Conservation (phyloP, 2,113 vertebrate genomes). For the Leuciscus idus region DNA sequence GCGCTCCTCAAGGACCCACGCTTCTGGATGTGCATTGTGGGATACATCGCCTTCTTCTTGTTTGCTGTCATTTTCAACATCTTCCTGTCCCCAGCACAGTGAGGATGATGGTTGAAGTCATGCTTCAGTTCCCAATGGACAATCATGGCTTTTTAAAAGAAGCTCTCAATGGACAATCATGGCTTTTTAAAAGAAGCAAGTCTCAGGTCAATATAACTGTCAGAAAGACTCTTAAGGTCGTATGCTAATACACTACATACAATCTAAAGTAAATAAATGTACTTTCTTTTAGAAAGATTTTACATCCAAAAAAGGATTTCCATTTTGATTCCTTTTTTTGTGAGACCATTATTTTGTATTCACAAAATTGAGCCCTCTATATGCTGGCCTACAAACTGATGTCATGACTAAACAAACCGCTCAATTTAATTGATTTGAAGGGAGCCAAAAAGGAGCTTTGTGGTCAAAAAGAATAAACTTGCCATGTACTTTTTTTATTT, state of each 20-base stretch:
- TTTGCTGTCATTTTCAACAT: constrained; percentile 89
- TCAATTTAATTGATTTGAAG: background rate
- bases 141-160: background rate
- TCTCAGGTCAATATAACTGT: background rate
- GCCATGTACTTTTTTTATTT: background rate
- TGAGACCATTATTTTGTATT: background rate
- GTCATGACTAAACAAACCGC: background rate
- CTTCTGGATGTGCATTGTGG: constrained; percentile 87
- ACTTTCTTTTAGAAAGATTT: background rate
- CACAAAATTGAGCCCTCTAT: background rate
- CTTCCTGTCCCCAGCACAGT: constrained; percentile 80
- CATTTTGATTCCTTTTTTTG: background rate
- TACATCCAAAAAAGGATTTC: background rate
- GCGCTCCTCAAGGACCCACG: constrained; percentile 84
- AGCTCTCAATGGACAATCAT: background rate
- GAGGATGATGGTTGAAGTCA: background rate
- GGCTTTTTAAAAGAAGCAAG: background rate
- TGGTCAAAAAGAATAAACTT: background rate
- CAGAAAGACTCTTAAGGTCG: background rate
- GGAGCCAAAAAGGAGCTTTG: background rate
- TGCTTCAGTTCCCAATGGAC: background rate
- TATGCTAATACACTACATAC: background rate
- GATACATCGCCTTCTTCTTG: constrained; percentile 75
- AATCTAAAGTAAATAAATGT: background rate
- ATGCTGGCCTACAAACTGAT: background rate